phyloP scores from a whole-genome alignment of 2,113 vertebrate species.

The Phodopus roborovskii region DNA sequence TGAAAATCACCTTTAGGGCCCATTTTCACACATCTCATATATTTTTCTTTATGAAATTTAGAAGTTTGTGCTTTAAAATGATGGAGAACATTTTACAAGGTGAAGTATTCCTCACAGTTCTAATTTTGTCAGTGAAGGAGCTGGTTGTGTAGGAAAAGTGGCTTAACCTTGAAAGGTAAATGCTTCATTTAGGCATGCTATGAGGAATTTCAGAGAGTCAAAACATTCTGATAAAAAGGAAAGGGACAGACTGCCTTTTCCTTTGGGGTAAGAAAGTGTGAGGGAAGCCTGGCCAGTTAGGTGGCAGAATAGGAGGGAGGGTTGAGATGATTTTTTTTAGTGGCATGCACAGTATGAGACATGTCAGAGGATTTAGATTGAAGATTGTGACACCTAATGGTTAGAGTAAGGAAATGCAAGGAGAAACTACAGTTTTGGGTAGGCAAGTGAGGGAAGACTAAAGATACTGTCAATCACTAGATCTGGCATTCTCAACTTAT shows the following conservation, averaged over 20 bases:
- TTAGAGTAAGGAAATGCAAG: neutral
- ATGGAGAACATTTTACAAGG: neutral
- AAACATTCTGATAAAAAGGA: neutral
- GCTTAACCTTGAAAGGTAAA: neutral
- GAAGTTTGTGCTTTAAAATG: neutral
- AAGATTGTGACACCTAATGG: neutral
- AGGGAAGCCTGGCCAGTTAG: rapidly evolving
- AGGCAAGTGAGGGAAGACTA: neutral
- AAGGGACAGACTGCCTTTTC: neutral
- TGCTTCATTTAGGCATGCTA: neutral
- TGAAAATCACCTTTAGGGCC: neutral
- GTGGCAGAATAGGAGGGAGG: neutral
- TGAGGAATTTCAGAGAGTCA: neutral
- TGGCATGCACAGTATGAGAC: neutral
- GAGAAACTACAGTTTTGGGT: neutral
- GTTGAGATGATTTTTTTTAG: neutral
- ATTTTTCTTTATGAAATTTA: neutral
- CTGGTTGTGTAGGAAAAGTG: neutral
- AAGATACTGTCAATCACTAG: neutral
- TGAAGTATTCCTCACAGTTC: neutral
- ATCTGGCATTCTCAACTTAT: neutral
- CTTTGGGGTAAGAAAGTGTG: neutral
- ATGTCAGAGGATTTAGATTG: neutral
- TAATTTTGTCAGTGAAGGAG: neutral
- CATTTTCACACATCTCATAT: neutral